phyloP scores from a whole-genome alignment of 2,888 invertebrate species.

The Chromoteleia sp. region DNA sequence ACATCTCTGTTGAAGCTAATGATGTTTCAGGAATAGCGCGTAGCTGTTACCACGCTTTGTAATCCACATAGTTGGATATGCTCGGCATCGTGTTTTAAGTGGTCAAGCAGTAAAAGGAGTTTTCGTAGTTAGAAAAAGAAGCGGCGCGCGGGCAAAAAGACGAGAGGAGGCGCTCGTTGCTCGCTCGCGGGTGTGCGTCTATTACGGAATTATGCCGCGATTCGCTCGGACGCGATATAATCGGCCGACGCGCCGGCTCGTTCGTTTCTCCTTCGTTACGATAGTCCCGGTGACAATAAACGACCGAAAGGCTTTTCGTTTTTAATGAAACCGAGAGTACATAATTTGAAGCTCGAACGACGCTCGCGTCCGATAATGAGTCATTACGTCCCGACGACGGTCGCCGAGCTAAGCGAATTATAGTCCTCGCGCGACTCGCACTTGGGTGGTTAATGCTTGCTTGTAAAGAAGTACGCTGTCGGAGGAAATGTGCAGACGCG shows the following conservation, averaged over 20 bases:
- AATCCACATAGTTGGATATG: slow-evolving; percentile 84
- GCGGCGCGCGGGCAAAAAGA: slow-evolving; percentile 47
- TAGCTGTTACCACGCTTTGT: slow-evolving; percentile 84
- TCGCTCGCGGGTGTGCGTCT: slow-evolving; percentile 31
- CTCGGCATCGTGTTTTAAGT: slow-evolving; percentile 82
- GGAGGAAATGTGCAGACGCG: background rate
- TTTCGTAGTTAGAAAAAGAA: slow-evolving; percentile 59
- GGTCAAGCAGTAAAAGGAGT: slow-evolving; percentile 70
- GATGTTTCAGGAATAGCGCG: slow-evolving; percentile 75
- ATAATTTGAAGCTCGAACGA: background rate
- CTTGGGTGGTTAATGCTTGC: slow-evolving; percentile 11
- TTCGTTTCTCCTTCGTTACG: slow-evolving; percentile 55
- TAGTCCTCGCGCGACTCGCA: slow-evolving; percentile 20
- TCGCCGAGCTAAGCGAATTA: background rate
- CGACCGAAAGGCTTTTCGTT: slow-evolving; percentile 18
- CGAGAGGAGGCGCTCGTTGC: slow-evolving; percentile 14
- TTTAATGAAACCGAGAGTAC: slow-evolving; percentile 50
- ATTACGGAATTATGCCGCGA: slow-evolving; percentile 55
- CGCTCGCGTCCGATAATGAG: slow-evolving; percentile 15
- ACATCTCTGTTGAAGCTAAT: slow-evolving; percentile 74
- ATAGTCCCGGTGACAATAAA: slow-evolving; percentile 48
- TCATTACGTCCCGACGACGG: slow-evolving; percentile 14
- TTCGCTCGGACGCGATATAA: slow-evolving; percentile 44
- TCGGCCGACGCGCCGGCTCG: slow-evolving; percentile 36
- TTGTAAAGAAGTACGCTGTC: slow-evolving; percentile 10